Evolutionary conservation across 2,888 invertebrate species (phyloP).

Genomic region (Nomada ferruginata): DNA sequence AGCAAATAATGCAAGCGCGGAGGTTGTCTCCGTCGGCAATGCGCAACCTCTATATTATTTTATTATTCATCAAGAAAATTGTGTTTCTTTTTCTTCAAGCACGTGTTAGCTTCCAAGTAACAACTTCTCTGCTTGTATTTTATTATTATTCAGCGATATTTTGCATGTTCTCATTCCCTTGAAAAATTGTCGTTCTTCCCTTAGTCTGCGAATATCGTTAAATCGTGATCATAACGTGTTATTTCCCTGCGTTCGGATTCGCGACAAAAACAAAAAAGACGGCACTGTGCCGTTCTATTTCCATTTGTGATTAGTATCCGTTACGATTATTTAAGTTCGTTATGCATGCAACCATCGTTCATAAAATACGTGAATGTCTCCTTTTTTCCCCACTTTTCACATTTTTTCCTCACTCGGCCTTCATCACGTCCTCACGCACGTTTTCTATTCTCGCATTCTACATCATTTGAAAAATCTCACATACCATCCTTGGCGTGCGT

Average conservation of each 20-base stretch:
- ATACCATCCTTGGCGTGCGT: conserved; percentile 57
- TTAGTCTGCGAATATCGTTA: conserved; percentile 33
- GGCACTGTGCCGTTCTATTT: conserved; percentile 72
- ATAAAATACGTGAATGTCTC: conserved; percentile 60
- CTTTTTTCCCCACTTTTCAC: conserved; percentile 20
- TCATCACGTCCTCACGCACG: background rate
- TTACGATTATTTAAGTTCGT: conserved; percentile 70
- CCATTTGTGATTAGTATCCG: conserved; percentile 57
- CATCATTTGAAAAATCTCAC: conserved; percentile 23
- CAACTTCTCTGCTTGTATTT: conserved; percentile 64
- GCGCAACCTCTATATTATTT: conserved; percentile 75
- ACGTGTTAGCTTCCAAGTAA: conserved; percentile 73
- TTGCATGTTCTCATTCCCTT: conserved; percentile 38
- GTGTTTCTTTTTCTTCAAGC: conserved; percentile 62
- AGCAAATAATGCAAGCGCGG: conserved; percentile 78
- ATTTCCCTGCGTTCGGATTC: conserved; percentile 36
- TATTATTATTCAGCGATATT: conserved; percentile 49
- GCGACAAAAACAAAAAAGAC: conserved; percentile 41
- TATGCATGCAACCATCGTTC: conserved; percentile 78
- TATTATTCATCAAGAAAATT: conserved; percentile 70
- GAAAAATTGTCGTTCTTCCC: conserved; percentile 27
- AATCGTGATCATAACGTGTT: conserved; percentile 19
- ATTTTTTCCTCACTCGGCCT: conserved; percentile 2
- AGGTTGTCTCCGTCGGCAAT: conserved; percentile 79
- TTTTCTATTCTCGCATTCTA: background rate